Evolutionary conservation across 2,113 vertebrate genomes (phyloP).

Genomic region (Coptodon bakossiorum): DNA sequence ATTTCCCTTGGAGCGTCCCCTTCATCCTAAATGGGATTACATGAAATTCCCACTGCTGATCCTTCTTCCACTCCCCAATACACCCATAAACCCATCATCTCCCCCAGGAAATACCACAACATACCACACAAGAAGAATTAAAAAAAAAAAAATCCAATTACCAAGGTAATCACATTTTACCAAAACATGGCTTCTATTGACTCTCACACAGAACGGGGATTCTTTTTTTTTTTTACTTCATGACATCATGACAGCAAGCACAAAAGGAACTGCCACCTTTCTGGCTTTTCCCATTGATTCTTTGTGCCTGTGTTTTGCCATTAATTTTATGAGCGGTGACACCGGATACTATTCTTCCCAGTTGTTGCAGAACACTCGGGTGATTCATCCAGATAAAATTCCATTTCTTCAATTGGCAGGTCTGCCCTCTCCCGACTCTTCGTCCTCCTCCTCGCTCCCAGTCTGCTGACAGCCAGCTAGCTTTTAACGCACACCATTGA

Average conservation of each 20-base stretch:
- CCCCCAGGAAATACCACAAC: slow-evolving; percentile 1
- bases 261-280: background rate
- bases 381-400: slow-evolving; percentile 49
- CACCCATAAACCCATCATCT: background rate
- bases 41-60: slow-evolving; percentile 43
- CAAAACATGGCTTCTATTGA: slow-evolving; percentile 2
- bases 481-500: slow-evolving; percentile 55
- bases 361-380: background rate
- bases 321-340: slow-evolving; percentile 9
- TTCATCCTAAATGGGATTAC: slow-evolving; percentile 58
- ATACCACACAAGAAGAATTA: background rate
- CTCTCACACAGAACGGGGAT: background rate
- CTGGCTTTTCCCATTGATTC: background rate
- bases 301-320: slow-evolving; percentile 1
- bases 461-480: slow-evolving; percentile 23
- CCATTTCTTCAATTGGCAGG: slow-evolving; percentile 41
- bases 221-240: background rate
- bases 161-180: slow-evolving; percentile 34
- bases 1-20: slow-evolving; percentile 32
- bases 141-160: background rate
- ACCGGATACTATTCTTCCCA: background rate
- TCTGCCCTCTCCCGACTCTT: background rate
- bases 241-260: background rate
- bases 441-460: background rate
- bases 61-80: background rate